Evolutionary conservation across 2,888 invertebrate genomes (phyloP), one percentile per base, ranked within the genome.

Genomic region (Cephus pygmeus): DNA sequence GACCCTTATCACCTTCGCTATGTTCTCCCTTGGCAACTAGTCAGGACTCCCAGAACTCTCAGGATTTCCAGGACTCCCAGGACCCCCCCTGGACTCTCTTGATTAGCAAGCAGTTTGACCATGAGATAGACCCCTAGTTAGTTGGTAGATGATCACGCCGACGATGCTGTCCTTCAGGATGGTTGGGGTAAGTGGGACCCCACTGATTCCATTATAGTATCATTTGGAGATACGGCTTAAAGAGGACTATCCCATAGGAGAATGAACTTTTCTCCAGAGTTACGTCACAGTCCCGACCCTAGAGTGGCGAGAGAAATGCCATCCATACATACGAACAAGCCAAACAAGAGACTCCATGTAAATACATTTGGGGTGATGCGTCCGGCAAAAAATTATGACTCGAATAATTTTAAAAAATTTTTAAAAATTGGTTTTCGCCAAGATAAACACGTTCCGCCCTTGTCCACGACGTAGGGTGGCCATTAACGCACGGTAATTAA

Each of bases 1-100:
- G 74, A 85, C 86, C 86, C 86, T 85, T 84, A 84, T 86, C 86
- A 83, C 83, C 84, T 84, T 79, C 75, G 77, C 79, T 77, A 76
- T 68, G 73, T 75, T 56, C 23, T 40, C 81, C 79, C 81, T 77
- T 69, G 76, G 74, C 79, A 77, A 69, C 69, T 71, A 71, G 34
- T 34, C 34, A 23, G 56, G 56, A 56, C 56, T 56, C 56, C 56
- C 9, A 56, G 40, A 2, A 40, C 15, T 40, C 6, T 15, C 33
- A 69, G 30, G 31, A 30, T 6, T 35, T 12, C 35, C 33, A 23
- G 40, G 40, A 40, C 40, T 40, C 6, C 40, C 56, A 56, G 40
- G 15, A 40, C 30, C 31, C 71, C 71, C 71, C 31, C 11, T 34
- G 71, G 33, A 34, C 31, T 71, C 73, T 75, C 78, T 76, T 78